phyloP scores from a whole-genome alignment of 2,113 vertebrate genomes.

The Donacobius atricapilla region DNA sequence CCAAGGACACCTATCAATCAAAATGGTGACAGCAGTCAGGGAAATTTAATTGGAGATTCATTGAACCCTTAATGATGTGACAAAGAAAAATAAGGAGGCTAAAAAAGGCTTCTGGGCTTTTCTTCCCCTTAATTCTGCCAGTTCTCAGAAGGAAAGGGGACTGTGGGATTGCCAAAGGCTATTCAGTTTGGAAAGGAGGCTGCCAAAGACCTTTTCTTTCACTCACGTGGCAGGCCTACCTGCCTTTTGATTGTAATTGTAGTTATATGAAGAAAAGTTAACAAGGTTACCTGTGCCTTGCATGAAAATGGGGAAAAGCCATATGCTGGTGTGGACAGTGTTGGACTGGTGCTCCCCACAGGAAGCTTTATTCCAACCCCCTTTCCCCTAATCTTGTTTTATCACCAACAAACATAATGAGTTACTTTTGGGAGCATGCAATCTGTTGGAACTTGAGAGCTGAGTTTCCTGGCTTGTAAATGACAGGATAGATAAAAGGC shows the following conservation, averaged over 20 bases:
- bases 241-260: neutral
- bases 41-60: constrained; percentile 82
- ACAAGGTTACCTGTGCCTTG: neutral
- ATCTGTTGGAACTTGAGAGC: neutral
- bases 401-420: neutral
- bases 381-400: neutral
- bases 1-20: constrained; percentile 86
- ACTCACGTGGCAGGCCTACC: neutral
- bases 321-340: neutral
- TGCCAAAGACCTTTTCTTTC: neutral
- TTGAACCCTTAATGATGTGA: constrained; percentile 83
- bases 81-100: constrained; percentile 76
- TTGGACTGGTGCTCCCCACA: too few species aligned
- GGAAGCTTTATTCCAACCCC: neutral
- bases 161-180: constrained; percentile 38
- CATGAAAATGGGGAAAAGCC: neutral
- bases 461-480: neutral
- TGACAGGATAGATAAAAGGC: neutral
- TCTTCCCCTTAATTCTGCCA: constrained; percentile 51
- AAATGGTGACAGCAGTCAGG: constrained; percentile 70
- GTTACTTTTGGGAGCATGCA: neutral
- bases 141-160: constrained; percentile 50
- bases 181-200: neutral
- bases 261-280: neutral
- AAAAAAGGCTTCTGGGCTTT: constrained; percentile 66